A percentile compares a stretch with the other conserved stretches of the same genome.
These are phyloP conservation scores for Plutella xylostella DNA, from an alignment of 2,888 invertebrate genomes.

Conservation along the genomic window DNA sequence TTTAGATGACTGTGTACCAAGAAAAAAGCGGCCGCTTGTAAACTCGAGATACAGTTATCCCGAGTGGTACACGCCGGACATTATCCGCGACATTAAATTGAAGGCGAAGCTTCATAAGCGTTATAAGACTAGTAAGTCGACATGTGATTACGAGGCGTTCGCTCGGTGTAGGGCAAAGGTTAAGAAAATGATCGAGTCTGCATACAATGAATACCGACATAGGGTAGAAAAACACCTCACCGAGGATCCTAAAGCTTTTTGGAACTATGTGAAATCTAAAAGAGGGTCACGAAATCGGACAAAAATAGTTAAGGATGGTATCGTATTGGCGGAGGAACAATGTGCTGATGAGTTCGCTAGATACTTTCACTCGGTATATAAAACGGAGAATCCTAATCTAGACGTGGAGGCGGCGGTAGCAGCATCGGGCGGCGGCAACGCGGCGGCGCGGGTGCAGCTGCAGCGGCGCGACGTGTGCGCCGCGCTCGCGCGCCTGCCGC, in stretches of 20 bases:
- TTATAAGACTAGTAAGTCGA: constrained; percentile 3
- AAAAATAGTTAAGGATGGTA: constrained; percentile 4
- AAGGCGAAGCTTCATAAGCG: constrained; percentile 7
- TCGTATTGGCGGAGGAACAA: not conserved
- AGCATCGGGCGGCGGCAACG: not conserved
- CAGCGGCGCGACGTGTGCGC: too few relatives aligned
- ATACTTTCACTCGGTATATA: constrained; percentile 10
- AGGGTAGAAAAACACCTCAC: constrained; percentile 2
- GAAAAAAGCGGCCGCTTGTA: constrained; percentile 10
- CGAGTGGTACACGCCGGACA: constrained; percentile 17
- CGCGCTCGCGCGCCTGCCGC: constrained; percentile 4
- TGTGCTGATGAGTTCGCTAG: constrained; percentile 9
- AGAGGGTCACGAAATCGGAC: not conserved
- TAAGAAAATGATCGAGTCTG: constrained; percentile 1
- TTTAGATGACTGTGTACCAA: constrained; percentile 14
- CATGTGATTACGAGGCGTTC: constrained; percentile 7
- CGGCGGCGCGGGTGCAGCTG: constrained; percentile 1
- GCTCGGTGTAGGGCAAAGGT: constrained; percentile 2
- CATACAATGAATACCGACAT: constrained; percentile 1
- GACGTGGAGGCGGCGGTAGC: not conserved
- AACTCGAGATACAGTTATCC: constrained; percentile 14
- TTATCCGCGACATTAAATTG: constrained; percentile 13
- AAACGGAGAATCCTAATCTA: not conserved
- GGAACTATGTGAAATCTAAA: constrained; percentile 7
- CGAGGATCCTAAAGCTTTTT: constrained; percentile 11